Evolutionary conservation across 2,113 vertebrate genomes (phyloP).

Genomic region (Ameiurus melas): DNA sequence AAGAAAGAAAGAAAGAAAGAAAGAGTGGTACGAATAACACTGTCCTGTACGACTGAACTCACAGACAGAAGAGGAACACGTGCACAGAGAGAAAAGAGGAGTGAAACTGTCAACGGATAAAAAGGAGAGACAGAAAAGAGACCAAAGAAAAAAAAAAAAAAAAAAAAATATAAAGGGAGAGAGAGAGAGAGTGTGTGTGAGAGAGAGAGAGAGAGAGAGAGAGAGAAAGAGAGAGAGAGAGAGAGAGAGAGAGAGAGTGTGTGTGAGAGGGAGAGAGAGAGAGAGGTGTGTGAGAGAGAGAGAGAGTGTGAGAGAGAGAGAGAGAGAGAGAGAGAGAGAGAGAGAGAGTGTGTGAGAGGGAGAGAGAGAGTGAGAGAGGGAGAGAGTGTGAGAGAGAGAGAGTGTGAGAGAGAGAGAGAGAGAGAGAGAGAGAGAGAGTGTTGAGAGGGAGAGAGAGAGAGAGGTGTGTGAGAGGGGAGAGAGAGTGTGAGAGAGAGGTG

Average conservation of each 20-base stretch:
- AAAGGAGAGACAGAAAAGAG: neutral
- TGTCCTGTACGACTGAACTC: neutral
- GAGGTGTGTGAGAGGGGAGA: no score
- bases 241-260: slow-evolving; percentile 36
- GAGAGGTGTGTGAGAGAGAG: no score
- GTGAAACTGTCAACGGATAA: neutral
- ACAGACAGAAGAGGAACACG: neutral
- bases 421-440: neutral
- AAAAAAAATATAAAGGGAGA: neutral
- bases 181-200: neutral
- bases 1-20: slow-evolving; percentile 24
- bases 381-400: no score
- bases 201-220: no score
- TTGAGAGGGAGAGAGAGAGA: no score
- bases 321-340: neutral
- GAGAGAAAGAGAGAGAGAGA: no score
- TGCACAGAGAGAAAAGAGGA: neutral
- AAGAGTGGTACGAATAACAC: neutral
- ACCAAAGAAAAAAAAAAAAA: neutral
- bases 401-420: slow-evolving; percentile 14
- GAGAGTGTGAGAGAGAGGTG: no score
- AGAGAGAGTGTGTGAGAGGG: no score
- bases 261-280: no score
- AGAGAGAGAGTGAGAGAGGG: no score
- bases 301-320: no score